These are phyloP conservation scores for Porites lutea DNA, from an alignment of 64 coral and sea anemone species.

Conservation along the genomic window DNA sequence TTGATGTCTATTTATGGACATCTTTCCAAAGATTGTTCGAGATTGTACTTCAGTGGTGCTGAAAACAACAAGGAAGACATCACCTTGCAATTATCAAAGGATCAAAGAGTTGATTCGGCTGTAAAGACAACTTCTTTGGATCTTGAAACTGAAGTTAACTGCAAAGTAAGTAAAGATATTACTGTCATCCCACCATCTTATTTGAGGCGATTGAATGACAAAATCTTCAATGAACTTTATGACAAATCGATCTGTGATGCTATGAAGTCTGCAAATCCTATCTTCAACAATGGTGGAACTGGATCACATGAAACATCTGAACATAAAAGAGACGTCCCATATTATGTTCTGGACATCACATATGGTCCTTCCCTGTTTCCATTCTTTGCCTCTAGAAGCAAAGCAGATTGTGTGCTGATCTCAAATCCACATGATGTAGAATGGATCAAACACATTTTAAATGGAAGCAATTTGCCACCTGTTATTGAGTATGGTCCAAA, in stretches of 20 bases:
- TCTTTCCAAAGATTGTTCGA: slow-evolving; percentile 1
- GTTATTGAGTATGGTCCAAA: slow-evolving; percentile 16
- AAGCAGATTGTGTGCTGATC: slow-evolving; percentile 45
- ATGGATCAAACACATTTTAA: slow-evolving; percentile 26
- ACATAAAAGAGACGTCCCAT: not conserved
- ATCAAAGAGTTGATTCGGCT: not conserved
- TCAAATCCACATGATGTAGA: slow-evolving; percentile 34
- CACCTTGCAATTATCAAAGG: not conserved
- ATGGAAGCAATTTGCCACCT: slow-evolving; percentile 16
- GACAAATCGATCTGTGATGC: slow-evolving; percentile 50
- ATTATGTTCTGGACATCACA: slow-evolving; percentile 61
- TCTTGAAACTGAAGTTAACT: not conserved
- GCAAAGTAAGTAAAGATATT: not conserved
- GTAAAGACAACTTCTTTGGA: not conserved
- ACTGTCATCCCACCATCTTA: slow-evolving; percentile 71
- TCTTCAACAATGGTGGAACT: not conserved
- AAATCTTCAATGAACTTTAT: slow-evolving; percentile 43
- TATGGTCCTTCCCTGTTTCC: slow-evolving; percentile 70
- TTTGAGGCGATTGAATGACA: slow-evolving; percentile 74
- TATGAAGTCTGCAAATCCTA: slow-evolving; percentile 23
- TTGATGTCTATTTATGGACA: slow-evolving; percentile 32
- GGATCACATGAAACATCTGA: not conserved
- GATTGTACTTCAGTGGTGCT: not conserved
- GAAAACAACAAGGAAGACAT: not conserved
- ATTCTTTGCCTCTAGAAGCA: slow-evolving; percentile 45